Percentiles rank a stretch among this genome's conserved stretches.
phyloP scores from a whole-genome alignment of 2,888 invertebrate species.

The Aphidius colemani region DNA sequence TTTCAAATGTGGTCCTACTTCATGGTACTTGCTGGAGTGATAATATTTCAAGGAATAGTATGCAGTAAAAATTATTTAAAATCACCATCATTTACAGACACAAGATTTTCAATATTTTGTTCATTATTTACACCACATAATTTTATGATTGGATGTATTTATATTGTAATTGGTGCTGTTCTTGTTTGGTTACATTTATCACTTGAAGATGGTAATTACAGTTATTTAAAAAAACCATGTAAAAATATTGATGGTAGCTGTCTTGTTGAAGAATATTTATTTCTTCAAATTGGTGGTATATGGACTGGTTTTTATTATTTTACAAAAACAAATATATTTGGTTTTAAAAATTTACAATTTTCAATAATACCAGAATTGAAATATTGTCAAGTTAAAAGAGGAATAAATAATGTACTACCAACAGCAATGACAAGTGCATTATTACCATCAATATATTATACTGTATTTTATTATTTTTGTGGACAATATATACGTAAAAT shows the following conservation, averaged over 20 bases:
- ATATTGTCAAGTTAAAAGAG: conserved; percentile 69
- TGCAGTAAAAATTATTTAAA: conserved; percentile 73
- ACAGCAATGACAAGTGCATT: conserved; percentile 67
- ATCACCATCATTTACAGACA: conserved; percentile 67
- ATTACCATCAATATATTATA: conserved; percentile 68
- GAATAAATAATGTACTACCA: conserved; percentile 65
- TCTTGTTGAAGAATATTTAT: conserved; percentile 71
- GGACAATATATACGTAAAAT: conserved; percentile 64
- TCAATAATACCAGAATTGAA: conserved; percentile 75
- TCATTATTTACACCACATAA: conserved; percentile 69
- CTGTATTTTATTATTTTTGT: conserved; percentile 67
- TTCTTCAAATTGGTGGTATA: conserved; percentile 69
- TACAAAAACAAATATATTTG: conserved; percentile 64
- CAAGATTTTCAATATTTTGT: conserved; percentile 70
- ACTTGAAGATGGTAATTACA: conserved; percentile 67
- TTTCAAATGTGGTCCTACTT: conserved; percentile 71
- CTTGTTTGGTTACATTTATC: conserved; percentile 74
- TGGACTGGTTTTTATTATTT: conserved; percentile 70
- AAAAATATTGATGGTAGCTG: conserved; percentile 62
- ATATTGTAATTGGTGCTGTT: conserved; percentile 69
- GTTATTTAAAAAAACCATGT: conserved; percentile 60
- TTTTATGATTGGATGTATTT: conserved; percentile 63
- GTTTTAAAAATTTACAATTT: conserved; percentile 67
- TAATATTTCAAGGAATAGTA: conserved; percentile 73
- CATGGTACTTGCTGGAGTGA: conserved; percentile 67